phyloP scores from a whole-genome alignment of 2,113 vertebrate genomes.

The pig (Sus scrofa) region T2T-Sscrofa CM000824.6:116090001-116090500 shows the following conservation, averaged over 20 bases:
- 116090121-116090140: neutral
- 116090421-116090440: neutral
- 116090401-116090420: neutral
- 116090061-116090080: neutral
- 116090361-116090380: neutral
- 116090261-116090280: neutral
- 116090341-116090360: neutral
- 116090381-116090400: neutral
- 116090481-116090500: neutral
- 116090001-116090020: neutral
- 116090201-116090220: neutral
- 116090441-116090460: neutral
- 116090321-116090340: neutral
- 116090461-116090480: neutral
- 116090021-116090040: neutral
- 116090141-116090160: neutral
- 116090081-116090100: neutral
- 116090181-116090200: neutral
- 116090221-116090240: neutral
- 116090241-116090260: neutral
- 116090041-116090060: neutral
- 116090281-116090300: fast-evolving
- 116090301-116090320: neutral
- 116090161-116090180: neutral
- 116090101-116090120: neutral